Percentiles rank a stretch among this genome's conserved stretches.
Evolutionary conservation across 2,113 vertebrate species (phyloP).

Genomic region (Hippocampus mohnikei): DNA sequence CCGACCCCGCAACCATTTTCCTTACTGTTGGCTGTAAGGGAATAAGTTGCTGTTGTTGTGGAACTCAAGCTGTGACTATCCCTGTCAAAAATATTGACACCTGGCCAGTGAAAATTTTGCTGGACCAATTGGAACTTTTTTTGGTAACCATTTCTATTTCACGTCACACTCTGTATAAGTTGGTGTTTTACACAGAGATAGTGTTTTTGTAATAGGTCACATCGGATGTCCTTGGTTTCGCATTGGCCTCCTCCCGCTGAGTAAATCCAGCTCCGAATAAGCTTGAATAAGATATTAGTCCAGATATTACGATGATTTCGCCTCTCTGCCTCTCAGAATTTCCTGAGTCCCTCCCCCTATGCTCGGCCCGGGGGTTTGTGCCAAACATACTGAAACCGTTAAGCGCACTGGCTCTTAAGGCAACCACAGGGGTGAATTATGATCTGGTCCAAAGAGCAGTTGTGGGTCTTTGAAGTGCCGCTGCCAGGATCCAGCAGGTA

Average conservation of each 20-base stretch:
- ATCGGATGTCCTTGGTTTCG: background rate
- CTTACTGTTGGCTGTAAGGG: background rate
- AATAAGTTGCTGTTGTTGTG: background rate
- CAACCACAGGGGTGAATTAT: constrained; percentile 80
- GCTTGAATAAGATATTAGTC: constrained; percentile 1
- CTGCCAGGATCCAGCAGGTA: constrained; percentile 87
- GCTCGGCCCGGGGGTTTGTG: constrained; percentile 59
- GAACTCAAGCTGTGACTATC: background rate
- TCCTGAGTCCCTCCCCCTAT: constrained; percentile 28
- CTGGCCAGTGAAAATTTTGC: background rate
- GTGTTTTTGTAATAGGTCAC: background rate
- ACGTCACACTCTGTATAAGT: background rate
- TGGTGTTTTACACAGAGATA: background rate
- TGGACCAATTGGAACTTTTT: background rate
- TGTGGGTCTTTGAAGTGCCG: constrained; percentile 83
- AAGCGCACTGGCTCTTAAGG: constrained; percentile 79
- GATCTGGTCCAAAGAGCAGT: constrained; percentile 83
- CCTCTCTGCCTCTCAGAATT: background rate
- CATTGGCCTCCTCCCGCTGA: background rate
- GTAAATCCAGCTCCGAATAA: background rate
- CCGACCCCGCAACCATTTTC: background rate
- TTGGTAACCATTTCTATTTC: background rate
- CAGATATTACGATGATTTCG: constrained; percentile 1
- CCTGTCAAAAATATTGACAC: background rate
- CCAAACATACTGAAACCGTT: constrained; percentile 92